phyloP scores from a whole-genome alignment of 2,113 vertebrate genomes.

The Oreochromis niloticus region DNA sequence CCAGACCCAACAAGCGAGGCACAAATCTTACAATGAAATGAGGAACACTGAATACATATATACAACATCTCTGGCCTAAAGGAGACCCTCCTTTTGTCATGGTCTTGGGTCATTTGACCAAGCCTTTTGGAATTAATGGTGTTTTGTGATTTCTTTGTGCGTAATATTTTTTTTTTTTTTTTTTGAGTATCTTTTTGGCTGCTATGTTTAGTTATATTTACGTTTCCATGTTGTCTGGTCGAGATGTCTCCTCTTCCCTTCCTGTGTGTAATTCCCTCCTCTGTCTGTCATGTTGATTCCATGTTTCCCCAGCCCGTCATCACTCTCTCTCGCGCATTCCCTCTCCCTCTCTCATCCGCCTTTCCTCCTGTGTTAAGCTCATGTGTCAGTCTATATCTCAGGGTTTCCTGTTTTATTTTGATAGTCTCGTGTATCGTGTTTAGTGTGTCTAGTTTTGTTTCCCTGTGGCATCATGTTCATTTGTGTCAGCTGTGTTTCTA shows the following conservation, averaged over 20 bases:
- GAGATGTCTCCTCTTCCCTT: not conserved
- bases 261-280: not conserved
- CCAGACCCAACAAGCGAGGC: not conserved
- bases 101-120: not conserved
- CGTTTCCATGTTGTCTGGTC: no score
- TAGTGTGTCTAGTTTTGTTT: not conserved
- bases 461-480: not conserved
- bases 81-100: not conserved
- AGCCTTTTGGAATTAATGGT: not conserved
- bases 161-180: fast-evolving
- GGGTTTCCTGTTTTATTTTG: not conserved
- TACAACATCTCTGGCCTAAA: not conserved
- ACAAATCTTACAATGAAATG: not conserved
- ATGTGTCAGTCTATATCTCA: not conserved
- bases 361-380: not conserved
- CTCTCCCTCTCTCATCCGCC: not conserved
- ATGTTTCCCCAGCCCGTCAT: not conserved
- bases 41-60: not conserved
- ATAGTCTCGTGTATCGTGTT: not conserved
- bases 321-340: not conserved
- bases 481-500: not conserved
- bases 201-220: not conserved
- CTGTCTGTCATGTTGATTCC: not conserved
- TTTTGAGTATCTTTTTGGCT: not conserved
- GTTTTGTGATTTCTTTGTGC: not conserved